Base-by-base conservation (phyloP, 2,113 vertebrate species). In the Leptobrachium leishanense region DNA sequence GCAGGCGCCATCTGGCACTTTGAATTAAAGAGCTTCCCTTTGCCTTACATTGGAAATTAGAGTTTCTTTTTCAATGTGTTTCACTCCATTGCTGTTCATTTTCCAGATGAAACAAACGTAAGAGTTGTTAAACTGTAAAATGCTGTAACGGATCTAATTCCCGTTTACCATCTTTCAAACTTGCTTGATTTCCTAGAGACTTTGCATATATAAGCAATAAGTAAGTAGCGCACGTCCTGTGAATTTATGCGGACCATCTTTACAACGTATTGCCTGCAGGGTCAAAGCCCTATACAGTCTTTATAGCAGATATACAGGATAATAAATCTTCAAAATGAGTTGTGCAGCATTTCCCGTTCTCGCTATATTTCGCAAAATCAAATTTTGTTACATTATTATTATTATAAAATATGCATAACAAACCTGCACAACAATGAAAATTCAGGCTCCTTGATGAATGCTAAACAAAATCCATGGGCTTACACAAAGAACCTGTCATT, bases 1-100 rank as follows among this genome's bases (percentile, higher is more conserved):
- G 86, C 82, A 84, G 88, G 86, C 85, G 84, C 89, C 92, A 94
- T 92, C 92, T 92, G 93, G 88, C 84, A 87, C 1, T 13, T 79
- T 0, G 0, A 75, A 84, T 39, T 66, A 88, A 90, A 86, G 85
- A 83, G 55, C 74, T 42, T 89, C 67, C 0, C 0, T 88, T 88
- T 90, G 87, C 82, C 76, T 82, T 84, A 85, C 7, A 10, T 46
- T 64, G 8, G 59, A 70, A 77, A 71, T 79, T 55, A 72, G 77
- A 6, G n/a, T 66, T 72, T 20, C n/a, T 64, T 64, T 64, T 31
- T n/a, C 39, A 5, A 31, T 42, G 11, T 12, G 43, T 39, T 15
- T 70, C 43, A 54, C 55, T 66, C 63, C n/a, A 64, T 75, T 8
- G 31, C 20, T 42, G 15, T 43, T 75, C 13, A 2, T 46, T 50